Evolutionary conservation across 30 jellyfish, hydroid and myxozoan species (phyloP).

Genomic region (Morbakka virulenta): DNA sequence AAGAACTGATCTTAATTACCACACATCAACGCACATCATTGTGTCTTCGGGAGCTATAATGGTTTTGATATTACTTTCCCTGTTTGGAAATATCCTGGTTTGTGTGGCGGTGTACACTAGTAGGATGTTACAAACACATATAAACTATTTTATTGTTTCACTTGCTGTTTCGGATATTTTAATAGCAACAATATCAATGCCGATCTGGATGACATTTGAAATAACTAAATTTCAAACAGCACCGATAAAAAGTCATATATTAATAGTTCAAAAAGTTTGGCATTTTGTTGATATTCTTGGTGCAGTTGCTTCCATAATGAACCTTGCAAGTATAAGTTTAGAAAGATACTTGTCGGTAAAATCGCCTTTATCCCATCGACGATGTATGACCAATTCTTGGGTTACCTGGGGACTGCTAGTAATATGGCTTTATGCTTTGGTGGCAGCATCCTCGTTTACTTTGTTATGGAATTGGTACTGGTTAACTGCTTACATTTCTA

Average conservation of each 20-base stretch:
- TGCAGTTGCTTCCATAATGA: conserved; percentile 87
- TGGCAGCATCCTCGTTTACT: conserved; percentile 52
- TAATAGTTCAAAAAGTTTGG: conserved; percentile 59
- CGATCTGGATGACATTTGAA: conserved; percentile 73
- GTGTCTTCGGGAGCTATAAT: conserved; percentile 67
- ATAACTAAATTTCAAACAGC: conserved; percentile 63
- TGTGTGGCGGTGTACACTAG: conserved; percentile 87
- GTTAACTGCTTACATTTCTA: conserved; percentile 39
- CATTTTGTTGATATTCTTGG: conserved; percentile 78
- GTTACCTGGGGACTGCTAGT: conserved; percentile 26
- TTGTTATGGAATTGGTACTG: conserved; percentile 63
- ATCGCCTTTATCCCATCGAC: conserved; percentile 91
- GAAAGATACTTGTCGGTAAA: conserved; percentile 89
- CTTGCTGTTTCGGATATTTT: conserved; percentile 80
- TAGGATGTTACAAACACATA: conserved; percentile 61
- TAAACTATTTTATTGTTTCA: conserved; percentile 76
- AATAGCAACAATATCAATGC: conserved; percentile 86
- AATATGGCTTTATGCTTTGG: conserved; percentile 75
- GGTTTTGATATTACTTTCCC: conserved; percentile 60
- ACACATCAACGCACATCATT: conserved; percentile 59
- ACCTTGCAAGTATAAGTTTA: conserved; percentile 83
- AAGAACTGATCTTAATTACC: too few relatives aligned
- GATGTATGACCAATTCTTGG: conserved; percentile 60
- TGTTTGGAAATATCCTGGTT: conserved; percentile 84
- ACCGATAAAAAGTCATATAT: conserved; percentile 31